phyloP scores from a whole-genome alignment of 2,888 invertebrate species.

The Onchidella celtica region DNA sequence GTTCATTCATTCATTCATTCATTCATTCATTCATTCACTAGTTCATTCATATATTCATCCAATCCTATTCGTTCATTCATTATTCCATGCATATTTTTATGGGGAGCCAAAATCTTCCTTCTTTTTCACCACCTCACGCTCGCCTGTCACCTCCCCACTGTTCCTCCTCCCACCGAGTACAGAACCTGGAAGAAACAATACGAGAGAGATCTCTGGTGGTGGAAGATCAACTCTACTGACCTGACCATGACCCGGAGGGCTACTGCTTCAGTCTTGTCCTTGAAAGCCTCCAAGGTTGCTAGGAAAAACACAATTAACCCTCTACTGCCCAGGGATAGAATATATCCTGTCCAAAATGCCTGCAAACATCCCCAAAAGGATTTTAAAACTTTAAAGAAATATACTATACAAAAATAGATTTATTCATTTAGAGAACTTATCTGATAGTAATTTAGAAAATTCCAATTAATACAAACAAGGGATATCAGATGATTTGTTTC shows the following conservation, averaged over 20 bases:
- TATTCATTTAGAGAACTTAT: too few relatives aligned
- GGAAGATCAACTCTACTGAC: slow-evolving; percentile 57
- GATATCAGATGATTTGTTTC: too few relatives aligned
- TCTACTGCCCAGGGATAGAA: neutral
- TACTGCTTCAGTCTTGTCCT: slow-evolving; percentile 20
- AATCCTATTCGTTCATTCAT: too few relatives aligned
- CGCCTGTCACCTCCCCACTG: neutral
- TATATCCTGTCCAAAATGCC: too few relatives aligned
- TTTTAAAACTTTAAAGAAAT: too few relatives aligned
- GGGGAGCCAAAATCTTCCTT: neutral
- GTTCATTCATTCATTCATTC: too few relatives aligned
- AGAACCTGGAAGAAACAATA: slow-evolving; percentile 60
- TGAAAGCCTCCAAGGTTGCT: slow-evolving; percentile 45
- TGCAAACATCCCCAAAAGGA: too few relatives aligned
- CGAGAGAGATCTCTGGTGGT: slow-evolving; percentile 61
- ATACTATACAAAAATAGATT: too few relatives aligned
- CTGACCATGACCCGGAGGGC: slow-evolving; percentile 40
- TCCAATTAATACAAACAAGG: too few relatives aligned
- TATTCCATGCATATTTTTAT: neutral
- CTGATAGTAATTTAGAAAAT: too few relatives aligned
- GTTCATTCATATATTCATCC: too few relatives aligned
- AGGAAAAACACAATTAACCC: neutral
- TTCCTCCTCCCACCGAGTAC: neutral
- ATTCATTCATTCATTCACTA: too few relatives aligned
- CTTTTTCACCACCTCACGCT: neutral